phyloP scores from a whole-genome alignment of 2,797 vertebrate species.

The Potorous gilbertii region DNA sequence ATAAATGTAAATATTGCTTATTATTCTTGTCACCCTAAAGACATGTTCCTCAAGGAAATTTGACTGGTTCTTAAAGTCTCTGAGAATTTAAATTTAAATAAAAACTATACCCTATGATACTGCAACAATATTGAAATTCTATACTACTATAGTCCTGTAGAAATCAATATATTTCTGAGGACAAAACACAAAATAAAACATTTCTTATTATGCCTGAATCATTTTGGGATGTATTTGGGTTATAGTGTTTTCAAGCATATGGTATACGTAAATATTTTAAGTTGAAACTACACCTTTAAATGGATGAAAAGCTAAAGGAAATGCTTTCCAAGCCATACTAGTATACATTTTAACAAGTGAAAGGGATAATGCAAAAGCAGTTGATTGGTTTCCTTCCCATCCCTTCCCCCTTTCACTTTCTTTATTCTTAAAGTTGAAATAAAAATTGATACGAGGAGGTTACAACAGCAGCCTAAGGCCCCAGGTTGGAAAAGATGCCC shows the following conservation, averaged over 20 bases:
- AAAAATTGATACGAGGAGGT: not conserved
- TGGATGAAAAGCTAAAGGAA: not conserved
- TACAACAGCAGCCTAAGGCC: not conserved
- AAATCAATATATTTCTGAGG: not conserved
- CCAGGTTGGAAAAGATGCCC: not conserved
- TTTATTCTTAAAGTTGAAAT: not conserved
- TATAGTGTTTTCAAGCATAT: not conserved
- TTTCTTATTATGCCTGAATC: not conserved
- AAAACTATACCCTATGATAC: not conserved
- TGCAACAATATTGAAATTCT: not conserved
- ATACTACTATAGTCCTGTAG: not conserved
- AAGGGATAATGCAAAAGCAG: not conserved
- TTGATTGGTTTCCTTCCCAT: too few species aligned
- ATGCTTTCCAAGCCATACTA: not conserved
- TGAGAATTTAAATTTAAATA: not conserved
- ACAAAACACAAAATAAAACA: not conserved
- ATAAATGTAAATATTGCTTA: not conserved
- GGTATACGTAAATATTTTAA: not conserved
- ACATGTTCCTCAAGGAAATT: not conserved
- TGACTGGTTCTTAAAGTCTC: not conserved
- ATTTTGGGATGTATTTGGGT: not conserved
- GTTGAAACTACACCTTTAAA: not conserved
- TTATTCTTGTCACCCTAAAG: not conserved
- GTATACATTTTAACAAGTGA: not conserved
- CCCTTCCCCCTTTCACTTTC: not conserved